Conservation (phyloP, 2,797 vertebrate genomes). For the Poecilia picta region DNA sequence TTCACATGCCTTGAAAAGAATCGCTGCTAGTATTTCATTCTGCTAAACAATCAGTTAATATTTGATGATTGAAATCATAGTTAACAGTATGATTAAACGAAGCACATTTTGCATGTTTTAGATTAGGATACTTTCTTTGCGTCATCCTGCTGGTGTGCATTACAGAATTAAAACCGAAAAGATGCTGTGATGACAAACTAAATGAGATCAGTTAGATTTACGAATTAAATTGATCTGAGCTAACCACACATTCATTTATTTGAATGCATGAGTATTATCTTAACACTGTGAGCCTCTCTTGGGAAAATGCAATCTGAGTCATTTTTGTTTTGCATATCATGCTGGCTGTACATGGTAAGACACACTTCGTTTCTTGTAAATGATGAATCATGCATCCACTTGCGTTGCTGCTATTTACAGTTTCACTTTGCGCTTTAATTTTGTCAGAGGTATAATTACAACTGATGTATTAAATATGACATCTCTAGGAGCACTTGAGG, state of each 20-base stretch:
- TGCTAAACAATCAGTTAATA: slow-evolving; percentile 9
- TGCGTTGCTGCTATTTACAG: slow-evolving; percentile 8
- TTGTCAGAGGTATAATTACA: background rate
- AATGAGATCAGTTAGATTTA: background rate
- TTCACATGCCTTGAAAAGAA: slow-evolving; percentile 15
- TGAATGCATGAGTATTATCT: background rate
- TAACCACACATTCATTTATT: background rate
- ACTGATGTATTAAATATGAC: background rate
- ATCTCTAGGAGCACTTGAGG: background rate
- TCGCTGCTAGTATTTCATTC: slow-evolving; percentile 8
- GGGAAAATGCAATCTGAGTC: slow-evolving; percentile 35
- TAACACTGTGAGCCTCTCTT: slow-evolving; percentile 17
- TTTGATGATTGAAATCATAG: background rate
- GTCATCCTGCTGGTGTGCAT: background rate
- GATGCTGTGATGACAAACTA: background rate
- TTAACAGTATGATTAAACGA: background rate
- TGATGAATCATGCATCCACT: slow-evolving; percentile 34
- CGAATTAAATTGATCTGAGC: background rate
- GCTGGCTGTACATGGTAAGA: slow-evolving; percentile 17
- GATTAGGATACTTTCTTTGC: background rate
- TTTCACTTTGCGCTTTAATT: background rate
- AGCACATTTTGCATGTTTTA: background rate
- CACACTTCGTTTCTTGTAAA: slow-evolving; percentile 1
- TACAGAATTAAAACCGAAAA: background rate
- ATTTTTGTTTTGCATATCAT: slow-evolving; percentile 22